Conservation (phyloP, 2,888 invertebrate species). For the Acleris cristana region DNA sequence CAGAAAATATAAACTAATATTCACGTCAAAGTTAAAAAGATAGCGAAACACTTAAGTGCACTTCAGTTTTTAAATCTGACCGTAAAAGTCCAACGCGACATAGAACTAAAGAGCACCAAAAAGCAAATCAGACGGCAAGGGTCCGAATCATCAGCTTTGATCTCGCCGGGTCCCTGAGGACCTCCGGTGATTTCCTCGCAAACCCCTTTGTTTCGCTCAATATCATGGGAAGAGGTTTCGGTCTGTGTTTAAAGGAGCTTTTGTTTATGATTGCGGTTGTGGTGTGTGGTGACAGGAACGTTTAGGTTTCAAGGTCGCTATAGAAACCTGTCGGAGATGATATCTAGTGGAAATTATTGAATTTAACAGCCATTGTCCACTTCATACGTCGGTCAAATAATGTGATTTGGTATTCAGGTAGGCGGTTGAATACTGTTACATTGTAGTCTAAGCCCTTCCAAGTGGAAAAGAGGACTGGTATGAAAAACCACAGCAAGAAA, state of each 20-base stretch:
- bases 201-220: constrained; percentile 38
- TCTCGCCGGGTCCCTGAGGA: constrained; percentile 29
- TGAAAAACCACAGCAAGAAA: too few species aligned
- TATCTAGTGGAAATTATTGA: too few species aligned
- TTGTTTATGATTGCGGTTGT: constrained; percentile 25
- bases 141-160: constrained; percentile 32
- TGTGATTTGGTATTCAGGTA: too few species aligned
- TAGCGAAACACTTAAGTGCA: neutral
- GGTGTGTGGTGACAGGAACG: neutral
- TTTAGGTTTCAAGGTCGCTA: neutral
- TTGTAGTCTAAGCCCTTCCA: too few species aligned
- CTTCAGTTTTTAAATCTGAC: neutral
- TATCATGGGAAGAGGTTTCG: constrained; percentile 15
- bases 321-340: too few species aligned
- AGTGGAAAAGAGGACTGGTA: too few species aligned
- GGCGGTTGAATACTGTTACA: too few species aligned
- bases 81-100: neutral
- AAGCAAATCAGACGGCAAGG: constrained; percentile 35
- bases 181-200: constrained; percentile 32
- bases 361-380: too few species aligned
- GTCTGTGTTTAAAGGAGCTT: neutral
- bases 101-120: constrained; percentile 1
- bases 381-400: too few species aligned
- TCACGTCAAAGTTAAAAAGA: too few species aligned
- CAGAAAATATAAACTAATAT: too few species aligned